phyloP scores from a whole-genome alignment of 2,797 vertebrate species.

The Sebastolobus alascanus region DNA sequence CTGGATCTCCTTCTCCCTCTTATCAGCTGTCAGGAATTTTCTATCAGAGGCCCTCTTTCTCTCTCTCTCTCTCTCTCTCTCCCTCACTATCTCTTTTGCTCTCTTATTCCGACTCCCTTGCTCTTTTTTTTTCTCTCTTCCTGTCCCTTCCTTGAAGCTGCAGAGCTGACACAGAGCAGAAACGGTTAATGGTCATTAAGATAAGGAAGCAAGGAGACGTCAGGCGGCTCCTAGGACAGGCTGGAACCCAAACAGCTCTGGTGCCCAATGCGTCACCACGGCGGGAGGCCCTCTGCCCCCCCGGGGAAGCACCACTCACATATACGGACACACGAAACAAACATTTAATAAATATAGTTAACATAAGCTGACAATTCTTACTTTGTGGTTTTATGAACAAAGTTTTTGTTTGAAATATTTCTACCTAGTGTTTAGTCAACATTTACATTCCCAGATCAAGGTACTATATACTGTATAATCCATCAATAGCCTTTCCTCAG shows the following conservation, averaged over 20 bases:
- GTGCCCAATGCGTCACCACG: slow-evolving; percentile 59
- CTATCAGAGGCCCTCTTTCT: slow-evolving; percentile 77
- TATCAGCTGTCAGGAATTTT: slow-evolving; percentile 89
- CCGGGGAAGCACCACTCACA: slow-evolving; percentile 18
- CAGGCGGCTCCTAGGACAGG: slow-evolving; percentile 73
- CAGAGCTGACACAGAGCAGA: slow-evolving; percentile 81
- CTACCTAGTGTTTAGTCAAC: neutral
- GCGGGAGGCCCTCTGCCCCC: slow-evolving; percentile 40
- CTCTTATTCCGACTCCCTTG: slow-evolving; percentile 58
- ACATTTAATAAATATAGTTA: slow-evolving; percentile 11
- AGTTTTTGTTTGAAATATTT: neutral
- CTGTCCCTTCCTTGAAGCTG: slow-evolving; percentile 74
- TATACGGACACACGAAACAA: neutral
- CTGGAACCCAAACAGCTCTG: slow-evolving; percentile 79
- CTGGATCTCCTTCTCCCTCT: slow-evolving; percentile 88
- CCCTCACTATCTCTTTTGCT: slow-evolving; percentile 59
- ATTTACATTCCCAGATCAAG: slow-evolving; percentile 6
- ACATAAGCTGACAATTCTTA: neutral
- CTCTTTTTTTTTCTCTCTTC: slow-evolving; percentile 57
- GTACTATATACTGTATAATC: neutral
- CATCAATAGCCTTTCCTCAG: neutral
- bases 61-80: slow-evolving; percentile 64
- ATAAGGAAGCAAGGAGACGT: slow-evolving; percentile 78
- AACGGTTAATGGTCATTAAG: slow-evolving; percentile 84
- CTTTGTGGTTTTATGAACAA: neutral